Base-by-base conservation (phyloP, 2,113 vertebrate genomes). In the Indicator maculatus region DNA sequence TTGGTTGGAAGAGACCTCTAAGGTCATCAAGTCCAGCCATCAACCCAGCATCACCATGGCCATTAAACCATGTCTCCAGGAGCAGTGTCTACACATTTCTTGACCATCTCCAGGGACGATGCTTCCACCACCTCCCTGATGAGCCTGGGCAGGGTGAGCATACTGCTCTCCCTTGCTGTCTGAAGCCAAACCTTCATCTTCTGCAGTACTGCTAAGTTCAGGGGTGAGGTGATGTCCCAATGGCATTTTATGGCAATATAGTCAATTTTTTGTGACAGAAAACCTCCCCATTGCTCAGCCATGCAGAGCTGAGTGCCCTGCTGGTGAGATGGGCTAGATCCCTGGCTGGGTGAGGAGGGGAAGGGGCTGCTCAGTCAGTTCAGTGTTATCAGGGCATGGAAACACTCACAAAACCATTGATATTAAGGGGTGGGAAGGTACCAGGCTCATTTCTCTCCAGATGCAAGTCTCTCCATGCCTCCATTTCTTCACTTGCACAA, bases 361-460 rank as follows among this genome's bases (percentile, higher is more conserved):
- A 39, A 28, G 31, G 60, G 59, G 55, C 53, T 56, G 38, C 78
- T 66, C 41, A 23, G 70, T 21, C 66, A 24, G n/a, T 15, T 12
- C 77, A 9, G 45, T 4, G 1, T 20, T 26, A 1, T 19, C 60
- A 1, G n/a, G 28, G 27, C 11, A 0, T 13, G 52, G 33, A 39
- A 61, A 65, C 50, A 4, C 1, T 21, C 33, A 6, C 44, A 20
- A 27, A n/a, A 10, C 1, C 2, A 85, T 78, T 56, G 47, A 11
- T 64, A 11, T 36, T 27, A 53, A 45, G 69, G n/a, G 18, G 12
- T 52, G 52, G 59, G 88, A 75, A 67, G 53, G 71, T 30, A 53
- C 47, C 33, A 26, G 63, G 44, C 23, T 78, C 45, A 15, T 45
- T 88, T 60, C 44, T 36, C 21, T 67, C 44, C 63, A 64, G 33